Percentiles rank a stretch among this genome's conserved stretches.
Evolutionary conservation across 2,113 vertebrate species (phyloP).

Genomic region (Stomatorhinus ivindoensis): DNA sequence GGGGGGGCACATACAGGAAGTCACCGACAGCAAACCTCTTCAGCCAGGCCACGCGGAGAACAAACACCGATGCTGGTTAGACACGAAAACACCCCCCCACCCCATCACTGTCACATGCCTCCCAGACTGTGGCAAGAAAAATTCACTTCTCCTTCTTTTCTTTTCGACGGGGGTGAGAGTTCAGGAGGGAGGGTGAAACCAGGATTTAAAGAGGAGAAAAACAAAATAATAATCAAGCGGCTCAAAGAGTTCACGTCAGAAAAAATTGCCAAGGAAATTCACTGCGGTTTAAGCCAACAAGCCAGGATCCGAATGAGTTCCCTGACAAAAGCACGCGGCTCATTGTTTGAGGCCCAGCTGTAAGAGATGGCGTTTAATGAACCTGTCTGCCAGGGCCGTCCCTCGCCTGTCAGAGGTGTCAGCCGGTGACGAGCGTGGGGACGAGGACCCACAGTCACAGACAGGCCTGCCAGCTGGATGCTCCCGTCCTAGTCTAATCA

Average conservation of each 20-base stretch:
- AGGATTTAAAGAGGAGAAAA: conserved; percentile 51
- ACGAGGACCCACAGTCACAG: conserved; percentile 93
- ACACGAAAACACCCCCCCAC: background rate
- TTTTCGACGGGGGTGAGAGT: conserved; percentile 46
- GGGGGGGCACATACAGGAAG: background rate
- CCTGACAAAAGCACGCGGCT: conserved; percentile 31
- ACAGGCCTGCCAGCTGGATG: conserved; percentile 99
- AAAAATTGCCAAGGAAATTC: conserved; percentile 88
- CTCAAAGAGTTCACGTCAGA: conserved; percentile 73
- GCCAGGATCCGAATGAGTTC: conserved; percentile 64
- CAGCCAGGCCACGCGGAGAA: background rate
- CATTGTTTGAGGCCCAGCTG: conserved; percentile 83
- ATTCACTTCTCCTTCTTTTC: background rate
- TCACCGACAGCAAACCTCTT: background rate
- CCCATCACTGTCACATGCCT: conserved; percentile 38
- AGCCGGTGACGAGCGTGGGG: conserved; percentile 95
- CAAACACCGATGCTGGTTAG: background rate
- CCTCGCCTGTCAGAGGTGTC: conserved; percentile 99
- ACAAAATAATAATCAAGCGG: conserved; percentile 59
- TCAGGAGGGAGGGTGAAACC: conserved; percentile 72
- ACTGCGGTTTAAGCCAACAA: conserved; percentile 80
- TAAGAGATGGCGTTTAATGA: conserved; percentile 99
- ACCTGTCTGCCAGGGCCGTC: conserved; percentile 98
- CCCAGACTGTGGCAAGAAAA: conserved; percentile 35
- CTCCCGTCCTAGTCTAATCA: conserved; percentile 99